Evolutionary conservation across 1,140 invertebrate species (phyloP).

Genomic region (Aphis craccivora): DNA sequence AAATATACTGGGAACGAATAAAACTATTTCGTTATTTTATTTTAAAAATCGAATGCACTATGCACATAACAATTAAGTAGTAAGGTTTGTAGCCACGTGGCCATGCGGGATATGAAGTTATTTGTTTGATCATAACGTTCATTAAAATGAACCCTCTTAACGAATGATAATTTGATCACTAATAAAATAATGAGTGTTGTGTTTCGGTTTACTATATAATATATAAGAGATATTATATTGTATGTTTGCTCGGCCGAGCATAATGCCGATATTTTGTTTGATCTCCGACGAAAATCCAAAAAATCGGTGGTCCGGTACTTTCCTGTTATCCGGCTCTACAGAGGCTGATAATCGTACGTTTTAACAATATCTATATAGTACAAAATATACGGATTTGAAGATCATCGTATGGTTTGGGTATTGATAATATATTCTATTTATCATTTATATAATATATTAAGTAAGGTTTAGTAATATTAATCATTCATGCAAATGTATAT

Average conservation of each 20-base stretch:
- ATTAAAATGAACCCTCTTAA: not conserved
- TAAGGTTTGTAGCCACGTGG: not conserved
- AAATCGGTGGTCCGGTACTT: not conserved
- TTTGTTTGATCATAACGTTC: not conserved
- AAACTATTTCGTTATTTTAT: not conserved
- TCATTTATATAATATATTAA: no score
- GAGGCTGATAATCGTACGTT: not conserved
- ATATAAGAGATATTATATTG: not conserved
- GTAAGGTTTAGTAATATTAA: no score
- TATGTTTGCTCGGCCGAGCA: not conserved
- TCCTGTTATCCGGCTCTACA: not conserved
- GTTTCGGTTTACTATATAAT: not conserved
- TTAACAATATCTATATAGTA: not conserved
- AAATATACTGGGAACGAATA: not conserved
- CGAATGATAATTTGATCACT: not conserved
- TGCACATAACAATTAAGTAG: not conserved
- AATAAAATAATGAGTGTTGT: not conserved
- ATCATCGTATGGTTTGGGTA: not conserved
- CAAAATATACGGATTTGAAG: not conserved
- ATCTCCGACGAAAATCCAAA: not conserved
- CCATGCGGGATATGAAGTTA: not conserved
- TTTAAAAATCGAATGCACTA: not conserved
- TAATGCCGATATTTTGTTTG: constrained; percentile 6
- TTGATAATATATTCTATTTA: no score
- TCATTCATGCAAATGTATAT: no score